phyloP scores from a whole-genome alignment of 2,888 invertebrate genomes.

The Molorchus minor region DNA sequence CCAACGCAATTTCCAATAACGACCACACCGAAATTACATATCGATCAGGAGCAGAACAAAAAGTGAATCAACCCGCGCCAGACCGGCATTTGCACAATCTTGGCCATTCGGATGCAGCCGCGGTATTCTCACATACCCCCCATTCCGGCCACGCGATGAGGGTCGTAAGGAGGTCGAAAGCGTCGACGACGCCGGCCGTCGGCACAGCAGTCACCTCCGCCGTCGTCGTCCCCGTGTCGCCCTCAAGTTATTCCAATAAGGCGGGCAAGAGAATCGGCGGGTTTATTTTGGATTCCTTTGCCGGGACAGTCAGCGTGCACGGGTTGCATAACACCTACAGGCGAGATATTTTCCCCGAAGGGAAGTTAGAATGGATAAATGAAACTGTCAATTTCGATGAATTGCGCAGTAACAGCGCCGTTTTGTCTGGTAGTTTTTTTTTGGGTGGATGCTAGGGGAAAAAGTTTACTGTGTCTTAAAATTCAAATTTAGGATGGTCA shows the following conservation, averaged over 20 bases:
- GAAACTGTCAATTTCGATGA: no score
- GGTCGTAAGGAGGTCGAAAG: slow-evolving; percentile 6
- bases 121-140: neutral
- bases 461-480: no score
- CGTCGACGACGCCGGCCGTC: no score
- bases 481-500: no score
- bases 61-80: neutral
- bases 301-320: neutral
- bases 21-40: no score
- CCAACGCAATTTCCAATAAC: no score
- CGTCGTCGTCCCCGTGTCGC: neutral
- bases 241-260: slow-evolving; percentile 12
- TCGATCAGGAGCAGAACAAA: neutral
- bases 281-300: neutral
- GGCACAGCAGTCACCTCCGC: no score
- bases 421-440: no score
- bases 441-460: no score
- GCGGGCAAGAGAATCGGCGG: neutral
- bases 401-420: no score
- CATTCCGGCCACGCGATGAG: neutral
- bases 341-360: neutral
- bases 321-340: neutral
- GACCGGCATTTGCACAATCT: neutral
- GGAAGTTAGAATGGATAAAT: no score
- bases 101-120: slow-evolving; percentile 2